Conservation (phyloP, 2,888 invertebrate genomes). For the Morpho achilles region DNA sequence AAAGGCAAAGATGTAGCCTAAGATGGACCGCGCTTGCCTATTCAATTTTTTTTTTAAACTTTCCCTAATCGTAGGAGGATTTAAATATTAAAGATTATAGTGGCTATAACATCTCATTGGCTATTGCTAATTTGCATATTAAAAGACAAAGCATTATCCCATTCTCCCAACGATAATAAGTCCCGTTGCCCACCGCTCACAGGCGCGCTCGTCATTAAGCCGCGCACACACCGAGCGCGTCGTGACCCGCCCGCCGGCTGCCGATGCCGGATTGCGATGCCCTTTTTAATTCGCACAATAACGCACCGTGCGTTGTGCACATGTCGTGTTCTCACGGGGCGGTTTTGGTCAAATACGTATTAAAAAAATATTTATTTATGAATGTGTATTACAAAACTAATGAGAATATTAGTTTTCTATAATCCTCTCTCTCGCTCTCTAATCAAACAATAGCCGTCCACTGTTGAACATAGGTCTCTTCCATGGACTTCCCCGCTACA, state of each 20-base stretch:
- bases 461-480: no score
- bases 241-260: constrained; percentile 50
- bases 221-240: constrained; percentile 35
- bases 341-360: constrained; percentile 5
- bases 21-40: no score
- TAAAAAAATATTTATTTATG: no score
- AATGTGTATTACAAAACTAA: no score
- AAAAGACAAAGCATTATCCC: constrained; percentile 22
- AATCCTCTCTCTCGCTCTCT: no score
- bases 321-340: constrained; percentile 29
- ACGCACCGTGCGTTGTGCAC: constrained; percentile 44
- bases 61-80: no score
- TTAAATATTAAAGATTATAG: no score
- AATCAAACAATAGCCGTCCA: no score
- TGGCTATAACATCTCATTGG: constrained; percentile 2
- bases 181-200: constrained; percentile 15
- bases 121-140: constrained; percentile 21
- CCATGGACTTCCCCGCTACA: no score
- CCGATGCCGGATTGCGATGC: constrained; percentile 45
- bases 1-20: no score
- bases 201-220: constrained; percentile 30
- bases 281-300: constrained; percentile 63
- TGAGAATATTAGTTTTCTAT: no score
- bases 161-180: constrained; percentile 20
- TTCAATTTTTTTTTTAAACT: no score